Percentiles rank a stretch among this genome's conserved stretches.
Evolutionary conservation across 2,113 vertebrate genomes (phyloP).

Genomic region (Choloepus hoffmanni): DNA sequence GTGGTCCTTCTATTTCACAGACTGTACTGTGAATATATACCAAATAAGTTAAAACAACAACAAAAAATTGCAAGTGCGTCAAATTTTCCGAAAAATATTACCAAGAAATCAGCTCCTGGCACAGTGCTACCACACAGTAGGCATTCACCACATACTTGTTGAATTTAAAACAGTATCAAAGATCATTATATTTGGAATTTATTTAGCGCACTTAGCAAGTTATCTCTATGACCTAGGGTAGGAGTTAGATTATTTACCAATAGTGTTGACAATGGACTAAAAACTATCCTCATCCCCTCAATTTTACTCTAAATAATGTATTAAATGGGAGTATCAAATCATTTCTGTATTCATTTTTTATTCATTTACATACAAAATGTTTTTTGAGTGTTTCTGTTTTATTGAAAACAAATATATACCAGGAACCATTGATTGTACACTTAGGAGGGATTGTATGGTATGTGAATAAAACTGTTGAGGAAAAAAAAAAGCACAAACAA

Average conservation of each 20-base stretch:
- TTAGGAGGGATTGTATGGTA: too few species aligned
- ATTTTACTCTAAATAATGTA: not conserved
- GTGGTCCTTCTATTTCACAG: not conserved
- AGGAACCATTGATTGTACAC: too few species aligned
- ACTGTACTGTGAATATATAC: not conserved
- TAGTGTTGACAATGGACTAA: not conserved
- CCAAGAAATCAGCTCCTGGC: not conserved
- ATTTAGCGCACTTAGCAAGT: not conserved
- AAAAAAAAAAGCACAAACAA: not conserved
- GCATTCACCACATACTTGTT: not conserved
- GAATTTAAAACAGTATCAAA: conserved; percentile 2
- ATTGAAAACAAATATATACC: not conserved
- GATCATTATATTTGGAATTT: conserved; percentile 2
- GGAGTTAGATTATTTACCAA: not conserved
- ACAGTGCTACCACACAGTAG: not conserved
- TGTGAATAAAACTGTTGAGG: too few species aligned
- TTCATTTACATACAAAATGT: conserved; percentile 14
- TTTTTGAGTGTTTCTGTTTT: conserved; percentile 48
- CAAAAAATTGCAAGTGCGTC: not conserved
- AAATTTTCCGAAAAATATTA: not conserved
- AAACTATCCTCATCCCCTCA: not conserved
- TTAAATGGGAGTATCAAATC: not conserved
- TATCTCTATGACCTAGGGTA: not conserved
- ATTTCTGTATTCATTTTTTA: conserved; percentile 18
- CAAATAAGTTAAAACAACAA: not conserved